These are phyloP conservation scores for Rhynchotus rufescens DNA, from an alignment of 2,797 vertebrate species.

Conservation along the genomic window DNA sequence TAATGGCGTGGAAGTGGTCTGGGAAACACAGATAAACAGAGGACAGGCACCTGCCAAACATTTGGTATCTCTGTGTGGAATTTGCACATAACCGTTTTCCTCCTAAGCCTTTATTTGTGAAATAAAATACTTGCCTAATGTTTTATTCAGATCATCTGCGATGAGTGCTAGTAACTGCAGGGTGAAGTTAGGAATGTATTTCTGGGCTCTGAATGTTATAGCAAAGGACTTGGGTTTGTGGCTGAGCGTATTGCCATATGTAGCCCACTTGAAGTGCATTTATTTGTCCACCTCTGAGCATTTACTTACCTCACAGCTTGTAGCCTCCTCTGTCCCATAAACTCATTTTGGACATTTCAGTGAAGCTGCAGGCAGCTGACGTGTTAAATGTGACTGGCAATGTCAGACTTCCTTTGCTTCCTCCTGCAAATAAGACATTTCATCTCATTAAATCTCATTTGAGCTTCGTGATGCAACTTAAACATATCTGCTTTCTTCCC, in stretches of 20 bases:
- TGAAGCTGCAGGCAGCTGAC: not conserved
- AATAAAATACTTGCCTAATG: not conserved
- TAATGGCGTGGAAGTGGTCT: not conserved
- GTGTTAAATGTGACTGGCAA: not conserved
- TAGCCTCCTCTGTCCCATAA: not conserved
- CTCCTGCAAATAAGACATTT: not conserved
- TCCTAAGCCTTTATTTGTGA: not conserved
- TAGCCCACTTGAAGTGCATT: not conserved
- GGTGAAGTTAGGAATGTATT: not conserved
- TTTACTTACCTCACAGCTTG: not conserved
- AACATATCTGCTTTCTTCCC: not conserved
- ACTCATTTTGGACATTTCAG: not conserved
- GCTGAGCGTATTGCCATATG: rapidly evolving
- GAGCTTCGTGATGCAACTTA: not conserved
- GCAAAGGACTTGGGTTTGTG: not conserved
- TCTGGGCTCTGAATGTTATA: not conserved
- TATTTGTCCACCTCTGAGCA: not conserved
- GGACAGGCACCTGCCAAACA: constrained; percentile 12
- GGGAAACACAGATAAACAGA: not conserved
- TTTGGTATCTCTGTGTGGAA: not conserved
- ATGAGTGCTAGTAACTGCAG: not conserved
- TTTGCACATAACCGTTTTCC: not conserved
- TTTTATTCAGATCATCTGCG: not conserved
- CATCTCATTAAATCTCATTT: too few species aligned
- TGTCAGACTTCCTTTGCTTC: not conserved